Base-by-base conservation (phyloP, 2,888 invertebrate species). In the Chloromyia formosa region DNA sequence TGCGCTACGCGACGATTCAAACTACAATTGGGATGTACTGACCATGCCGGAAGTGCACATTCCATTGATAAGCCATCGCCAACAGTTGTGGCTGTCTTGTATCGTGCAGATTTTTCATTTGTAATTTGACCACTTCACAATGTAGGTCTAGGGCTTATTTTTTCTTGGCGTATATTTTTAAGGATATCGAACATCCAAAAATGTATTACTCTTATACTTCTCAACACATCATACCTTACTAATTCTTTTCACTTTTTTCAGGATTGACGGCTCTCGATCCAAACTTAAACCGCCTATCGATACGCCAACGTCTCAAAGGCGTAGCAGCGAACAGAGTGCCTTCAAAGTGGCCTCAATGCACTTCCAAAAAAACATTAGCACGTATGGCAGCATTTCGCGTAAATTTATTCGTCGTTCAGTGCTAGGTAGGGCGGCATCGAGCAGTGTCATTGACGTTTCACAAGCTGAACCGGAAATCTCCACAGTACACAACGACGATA, bases 211-310 rank as follows among this genome's bases (percentile, higher is more conserved):
- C n/a, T n/a, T n/a, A n/a, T n/a, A n/a, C n/a, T 35, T 35, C 7
- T 35, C 7, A 4, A 7, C 27, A 35, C 2, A 4, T 35, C 27
- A 35, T 4, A 2, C 27, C 27, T 35, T 35, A 35, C 27, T 35
- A 7, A 35, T 35, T 35, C 27, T 7, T 35, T 35, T 35, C 27
- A 4, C 7, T 18, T 18, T 18, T 66, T 71, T 58, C 42, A 71
- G 71, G 22, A 71, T 71, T 22, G 71, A 71, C 18, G 71, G 71
- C 18, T 71, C 71, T 5, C 71, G 71, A 12, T 22, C n/a, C 23
- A 60, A 23, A 1, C 14, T 27, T 0, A 64, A 64, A 42, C 16
- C 62, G n/a, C 16, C 42, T 3, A 56, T 18, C 16, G 62, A 64
- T 12, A 64, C 35, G 12, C 18, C 35, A 40, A 18, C 16, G 1